Base-by-base conservation (phyloP, 2,797 vertebrate species). In the Todus mexicanus region DNA sequence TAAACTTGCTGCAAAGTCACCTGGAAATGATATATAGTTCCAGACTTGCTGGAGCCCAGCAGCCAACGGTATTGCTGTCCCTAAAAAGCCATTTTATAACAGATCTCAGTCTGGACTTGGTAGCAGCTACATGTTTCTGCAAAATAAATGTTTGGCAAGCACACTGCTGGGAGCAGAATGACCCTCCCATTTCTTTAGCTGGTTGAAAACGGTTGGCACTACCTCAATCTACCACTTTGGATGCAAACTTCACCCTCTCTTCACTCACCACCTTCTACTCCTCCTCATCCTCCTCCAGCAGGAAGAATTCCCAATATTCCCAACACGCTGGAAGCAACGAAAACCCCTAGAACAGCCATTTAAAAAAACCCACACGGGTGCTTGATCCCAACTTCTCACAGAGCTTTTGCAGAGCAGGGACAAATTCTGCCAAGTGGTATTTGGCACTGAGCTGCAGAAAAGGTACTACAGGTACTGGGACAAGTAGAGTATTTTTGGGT, bases 1-100 rank as follows among this genome's bases (percentile, higher is more conserved):
- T 51, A 89, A 90, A 90, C 40, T 48, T 4, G 8, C 84, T 79
- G 64, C 42, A 78, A 87, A 93, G 81, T 82, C 91, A 90, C 90
- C 90, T 90, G 81, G 78, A 89, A 92, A 84, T 48, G 66, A 70
- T 35, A 81, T 38, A 25, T 19, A 68, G 43, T 12, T 60, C 64
- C 78, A 86, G 80, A 54, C 77, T 33, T n/a, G 51, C 66, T 54
- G 74, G 74, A 94, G 92, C 70, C 74, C 71, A 69, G 74, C 50
- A 90, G 83, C 38, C 66, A 59, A 10, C 27, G 23, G 63, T 17
- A 15, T 0, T 31, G 66, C 63, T 72, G 42, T 51, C 54, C 63
- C 80, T 48, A 47, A 77, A 76, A 68, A 61, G n/a, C n/a, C 3
- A 1, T 2, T 20, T 7, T 45, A 6, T 33, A 6, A 72, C 2